Conservation (phyloP, 2,888 invertebrate species). For the Marronus borbonicus region DNA sequence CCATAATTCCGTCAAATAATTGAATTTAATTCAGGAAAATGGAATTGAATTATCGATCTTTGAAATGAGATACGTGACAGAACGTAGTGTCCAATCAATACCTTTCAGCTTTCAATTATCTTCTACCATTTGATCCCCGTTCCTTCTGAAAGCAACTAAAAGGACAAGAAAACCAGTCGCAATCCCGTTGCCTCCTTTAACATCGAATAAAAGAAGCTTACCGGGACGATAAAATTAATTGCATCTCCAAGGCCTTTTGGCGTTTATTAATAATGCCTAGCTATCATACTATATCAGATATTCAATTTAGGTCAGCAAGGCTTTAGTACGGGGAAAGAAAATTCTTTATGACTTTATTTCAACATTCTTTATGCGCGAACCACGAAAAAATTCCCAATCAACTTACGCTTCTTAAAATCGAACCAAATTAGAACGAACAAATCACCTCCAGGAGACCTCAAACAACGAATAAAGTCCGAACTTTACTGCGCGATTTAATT, state of each 20-base stretch:
- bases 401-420: neutral
- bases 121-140: neutral
- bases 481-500: slow-evolving; percentile 36
- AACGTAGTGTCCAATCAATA: neutral
- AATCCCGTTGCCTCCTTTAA: slow-evolving; percentile 8
- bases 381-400: too few relatives aligned
- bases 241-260: neutral
- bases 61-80: too few relatives aligned
- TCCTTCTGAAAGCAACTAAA: neutral
- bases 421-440: neutral
- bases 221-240: slow-evolving; percentile 17
- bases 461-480: slow-evolving; percentile 36
- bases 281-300: slow-evolving; percentile 7
- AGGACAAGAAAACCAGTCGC: neutral
- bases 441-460: neutral
- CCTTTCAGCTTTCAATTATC: slow-evolving; percentile 9
- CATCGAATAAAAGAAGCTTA: slow-evolving; percentile 18
- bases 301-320: slow-evolving; percentile 26
- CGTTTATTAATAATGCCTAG: slow-evolving; percentile 22
- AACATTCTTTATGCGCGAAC: too few relatives aligned
- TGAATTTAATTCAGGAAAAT: too few relatives aligned
- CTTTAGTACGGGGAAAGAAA: slow-evolving; percentile 1
- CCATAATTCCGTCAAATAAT: too few relatives aligned
- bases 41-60: too few relatives aligned
- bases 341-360: too few relatives aligned